Evolutionary conservation across 1,140 invertebrate genomes (phyloP).

Genomic region (Conus betulinus): DNA sequence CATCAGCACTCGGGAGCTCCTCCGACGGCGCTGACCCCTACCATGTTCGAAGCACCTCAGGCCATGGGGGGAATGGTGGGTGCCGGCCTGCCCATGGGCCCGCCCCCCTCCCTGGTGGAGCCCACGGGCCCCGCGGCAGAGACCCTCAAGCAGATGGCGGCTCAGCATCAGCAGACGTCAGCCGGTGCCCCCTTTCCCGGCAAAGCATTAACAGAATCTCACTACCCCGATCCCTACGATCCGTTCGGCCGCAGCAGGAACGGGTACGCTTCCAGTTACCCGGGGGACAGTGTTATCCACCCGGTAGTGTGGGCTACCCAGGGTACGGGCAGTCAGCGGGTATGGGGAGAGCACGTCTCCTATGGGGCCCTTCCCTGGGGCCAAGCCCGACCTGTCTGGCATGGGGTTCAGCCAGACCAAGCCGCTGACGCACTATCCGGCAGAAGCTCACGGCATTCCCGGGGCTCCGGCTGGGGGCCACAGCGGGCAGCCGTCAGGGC

Average conservation of each 20-base stretch:
- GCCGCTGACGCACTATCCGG: constrained; percentile 69
- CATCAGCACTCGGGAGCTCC: constrained; percentile 26
- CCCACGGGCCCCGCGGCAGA: constrained; percentile 88
- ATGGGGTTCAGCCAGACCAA: constrained; percentile 67
- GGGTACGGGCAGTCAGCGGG: constrained; percentile 25
- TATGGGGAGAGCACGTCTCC: constrained; percentile 26
- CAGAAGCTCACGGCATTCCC: constrained; percentile 40
- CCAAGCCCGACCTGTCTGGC: constrained; percentile 43
- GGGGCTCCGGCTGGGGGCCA: constrained; percentile 43
- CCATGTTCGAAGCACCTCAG: constrained; percentile 45
- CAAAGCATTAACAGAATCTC: constrained; percentile 62
- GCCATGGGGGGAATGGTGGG: constrained; percentile 28
- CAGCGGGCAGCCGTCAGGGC: constrained; percentile 29
- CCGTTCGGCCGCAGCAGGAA: constrained; percentile 30
- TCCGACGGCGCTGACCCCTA: constrained; percentile 44
- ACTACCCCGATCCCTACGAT: constrained; percentile 43
- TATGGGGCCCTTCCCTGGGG: constrained; percentile 24
- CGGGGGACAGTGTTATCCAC: constrained; percentile 33
- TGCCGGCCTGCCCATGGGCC: constrained; percentile 48
- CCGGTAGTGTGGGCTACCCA: constrained; percentile 16
- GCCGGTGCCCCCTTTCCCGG: constrained; percentile 74
- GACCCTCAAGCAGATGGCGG: constrained; percentile 96
- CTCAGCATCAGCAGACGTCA: constrained; percentile 94
- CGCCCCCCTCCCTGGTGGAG: constrained; percentile 44
- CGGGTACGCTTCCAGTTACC: constrained; percentile 39